Base-by-base conservation (phyloP, 1,140 invertebrate genomes). In the Meteorus sp. region DNA sequence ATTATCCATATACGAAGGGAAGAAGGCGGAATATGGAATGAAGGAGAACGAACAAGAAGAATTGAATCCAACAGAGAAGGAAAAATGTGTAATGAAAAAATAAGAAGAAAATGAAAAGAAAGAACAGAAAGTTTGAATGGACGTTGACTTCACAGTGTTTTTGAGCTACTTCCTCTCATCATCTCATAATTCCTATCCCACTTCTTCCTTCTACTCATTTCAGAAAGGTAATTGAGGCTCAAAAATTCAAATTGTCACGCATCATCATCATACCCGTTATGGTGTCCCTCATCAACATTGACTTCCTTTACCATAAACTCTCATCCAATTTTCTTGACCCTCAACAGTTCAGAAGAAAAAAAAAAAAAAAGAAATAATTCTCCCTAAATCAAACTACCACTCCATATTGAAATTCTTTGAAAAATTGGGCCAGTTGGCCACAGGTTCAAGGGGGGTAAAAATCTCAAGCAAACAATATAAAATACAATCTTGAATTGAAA, bases 241-340 rank as follows among this genome's bases (percentile, higher is more conserved):
- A n/a, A n/a, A 69, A 72, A 72, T 72, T 68, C 70, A 66, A 65
- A 71, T 71, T 71, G 70, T 72, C 70, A 72, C 70, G 70, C 70
- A 63, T 68, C 70, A 72, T 71, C 70, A 71, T 62, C 15, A 23
- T 11, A 17, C 6, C 22, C 43, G 43, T 45, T 45, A 45, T 35
- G 33, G 27, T 22, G 9, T 48, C 31, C 45, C 37, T 27, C 47
- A 50, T 50, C 20, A 47, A 23, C 44, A 29, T 5, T 29, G 27
- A n/a, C n/a, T n/a, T n/a, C n/a, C n/a, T n/a, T 29, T 29, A 29
- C 27, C 9, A 4, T 29, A 9, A 9, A 47, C 27, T 23, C n/a
- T 47, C n/a, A 47, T 47, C 3, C 23, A 29, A 4, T 25, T 23
- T n/a, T 47, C 29, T 15, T 33, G 2, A 31, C n/a, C 29, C 11